These are phyloP conservation scores for Conops quadrifasciatus DNA, from an alignment of 2,888 invertebrate genomes.

Conservation along the genomic window DNA sequence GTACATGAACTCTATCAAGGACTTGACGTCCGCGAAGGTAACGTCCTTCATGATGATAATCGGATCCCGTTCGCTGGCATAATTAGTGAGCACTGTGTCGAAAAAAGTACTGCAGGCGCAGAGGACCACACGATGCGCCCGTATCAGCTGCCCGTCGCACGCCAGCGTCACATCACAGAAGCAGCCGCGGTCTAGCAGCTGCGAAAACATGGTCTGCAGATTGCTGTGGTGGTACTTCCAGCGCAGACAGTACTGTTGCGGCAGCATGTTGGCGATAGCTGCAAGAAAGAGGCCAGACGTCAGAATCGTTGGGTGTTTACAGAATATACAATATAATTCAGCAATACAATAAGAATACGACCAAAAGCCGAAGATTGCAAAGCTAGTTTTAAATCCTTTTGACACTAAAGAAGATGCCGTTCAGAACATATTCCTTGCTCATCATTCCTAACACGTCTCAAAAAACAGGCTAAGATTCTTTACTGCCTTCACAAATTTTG, in stretches of 20 bases:
- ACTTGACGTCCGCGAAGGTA: slow-evolving; percentile 87
- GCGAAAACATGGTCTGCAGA: slow-evolving; percentile 88
- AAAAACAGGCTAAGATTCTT: too few relatives aligned
- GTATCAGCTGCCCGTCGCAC: slow-evolving; percentile 81
- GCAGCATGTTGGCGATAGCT: slow-evolving; percentile 68
- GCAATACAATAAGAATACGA: too few relatives aligned
- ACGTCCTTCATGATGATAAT: slow-evolving; percentile 90
- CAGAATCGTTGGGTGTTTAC: background rate
- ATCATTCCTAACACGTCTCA: too few relatives aligned
- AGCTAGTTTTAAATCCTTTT: background rate
- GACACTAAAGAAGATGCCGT: background rate
- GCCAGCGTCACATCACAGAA: slow-evolving; percentile 92
- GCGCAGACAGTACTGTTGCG: slow-evolving; percentile 89
- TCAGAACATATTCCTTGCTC: too few relatives aligned
- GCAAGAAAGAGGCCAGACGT: background rate
- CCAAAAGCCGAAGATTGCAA: background rate
- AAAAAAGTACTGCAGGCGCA: slow-evolving; percentile 94
- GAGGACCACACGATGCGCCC: slow-evolving; percentile 81
- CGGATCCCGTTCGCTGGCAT: slow-evolving; percentile 80
- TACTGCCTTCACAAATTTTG: too few relatives aligned
- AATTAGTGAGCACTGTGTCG: slow-evolving; percentile 82
- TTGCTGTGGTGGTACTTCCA: slow-evolving; percentile 95
- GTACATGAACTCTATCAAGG: slow-evolving; percentile 93
- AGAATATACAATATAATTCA: background rate
- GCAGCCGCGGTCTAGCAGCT: slow-evolving; percentile 84